Conservation (phyloP, 2,113 vertebrate species). For the Ageneiosus marmoratus region DNA sequence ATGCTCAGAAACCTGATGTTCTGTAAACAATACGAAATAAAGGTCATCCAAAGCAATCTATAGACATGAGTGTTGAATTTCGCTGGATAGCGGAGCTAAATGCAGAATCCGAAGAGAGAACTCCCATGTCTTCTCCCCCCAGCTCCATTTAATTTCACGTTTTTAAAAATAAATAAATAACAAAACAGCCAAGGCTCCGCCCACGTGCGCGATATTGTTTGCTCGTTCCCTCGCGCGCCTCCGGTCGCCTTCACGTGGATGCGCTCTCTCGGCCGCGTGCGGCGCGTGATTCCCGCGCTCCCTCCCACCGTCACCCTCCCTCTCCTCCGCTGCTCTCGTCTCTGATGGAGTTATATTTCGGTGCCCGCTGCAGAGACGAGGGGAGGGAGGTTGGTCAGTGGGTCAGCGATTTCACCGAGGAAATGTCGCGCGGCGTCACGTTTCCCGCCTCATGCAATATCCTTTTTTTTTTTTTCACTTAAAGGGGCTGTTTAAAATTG, state of each 20-base stretch:
- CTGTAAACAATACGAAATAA: constrained; percentile 1
- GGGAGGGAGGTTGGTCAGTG: constrained; percentile 76
- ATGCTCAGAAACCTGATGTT: not conserved
- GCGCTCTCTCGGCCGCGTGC: constrained; percentile 72
- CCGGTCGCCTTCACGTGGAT: constrained; percentile 72
- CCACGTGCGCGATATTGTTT: constrained; percentile 19
- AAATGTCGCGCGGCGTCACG: constrained; percentile 65
- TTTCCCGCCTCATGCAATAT: constrained; percentile 66
- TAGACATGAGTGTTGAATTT: constrained; percentile 13
- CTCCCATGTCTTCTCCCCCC: constrained; percentile 33
- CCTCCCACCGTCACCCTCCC: not conserved
- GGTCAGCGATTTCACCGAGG: constrained; percentile 71
- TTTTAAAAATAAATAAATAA: constrained; percentile 34
- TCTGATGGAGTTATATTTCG: constrained; percentile 49
- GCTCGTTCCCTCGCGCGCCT: constrained; percentile 50
- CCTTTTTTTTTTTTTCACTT: not conserved
- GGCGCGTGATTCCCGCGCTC: constrained; percentile 65
- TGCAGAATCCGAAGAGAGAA: not conserved
- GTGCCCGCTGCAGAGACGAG: constrained; percentile 60
- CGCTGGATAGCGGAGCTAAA: not conserved
- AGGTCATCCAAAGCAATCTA: constrained; percentile 15
- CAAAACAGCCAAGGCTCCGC: constrained; percentile 39
- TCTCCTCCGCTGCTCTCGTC: constrained; percentile 50
- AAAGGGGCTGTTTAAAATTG: not conserved
- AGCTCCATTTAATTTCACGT: constrained; percentile 47